Evolutionary conservation across 2,888 invertebrate species (phyloP).

Genomic region (Dicyrtomina minuta): DNA sequence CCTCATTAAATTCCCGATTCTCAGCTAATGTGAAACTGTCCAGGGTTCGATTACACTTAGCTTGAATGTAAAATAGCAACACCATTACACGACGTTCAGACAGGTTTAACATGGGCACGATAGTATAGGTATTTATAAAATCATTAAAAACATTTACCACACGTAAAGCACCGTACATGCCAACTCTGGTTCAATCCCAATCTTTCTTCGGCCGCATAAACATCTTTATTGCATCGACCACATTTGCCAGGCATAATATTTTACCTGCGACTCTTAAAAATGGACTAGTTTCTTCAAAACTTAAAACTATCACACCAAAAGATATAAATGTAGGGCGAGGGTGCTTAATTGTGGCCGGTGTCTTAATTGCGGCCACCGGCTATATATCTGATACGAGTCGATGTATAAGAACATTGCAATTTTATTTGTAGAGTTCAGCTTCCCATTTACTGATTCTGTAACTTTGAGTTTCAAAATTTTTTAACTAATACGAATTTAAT

Average conservation of each 20-base stretch:
- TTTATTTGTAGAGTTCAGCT: too few species aligned
- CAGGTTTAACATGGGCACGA: background rate
- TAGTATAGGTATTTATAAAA: background rate
- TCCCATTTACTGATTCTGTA: too few species aligned
- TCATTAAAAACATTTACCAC: slow-evolving; percentile 33
- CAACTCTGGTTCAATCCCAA: slow-evolving; percentile 37
- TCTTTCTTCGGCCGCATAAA: slow-evolving; percentile 42
- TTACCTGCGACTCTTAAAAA: slow-evolving; percentile 4
- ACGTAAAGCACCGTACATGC: slow-evolving; percentile 44
- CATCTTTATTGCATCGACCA: slow-evolving; percentile 38
- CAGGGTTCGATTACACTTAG: slow-evolving; percentile 37
- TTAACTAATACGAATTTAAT: too few species aligned
- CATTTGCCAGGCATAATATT: slow-evolving; percentile 40
- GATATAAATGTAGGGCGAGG: too few species aligned
- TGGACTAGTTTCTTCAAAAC: too few species aligned
- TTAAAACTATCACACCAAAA: too few species aligned
- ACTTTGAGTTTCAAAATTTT: too few species aligned
- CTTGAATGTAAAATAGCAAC: slow-evolving; percentile 19
- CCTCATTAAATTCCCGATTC: slow-evolving; percentile 35
- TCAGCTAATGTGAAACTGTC: slow-evolving; percentile 38
- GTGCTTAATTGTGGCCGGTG: too few species aligned
- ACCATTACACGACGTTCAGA: background rate
- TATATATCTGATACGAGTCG: too few species aligned
- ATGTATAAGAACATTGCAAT: too few species aligned
- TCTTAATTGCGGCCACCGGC: too few species aligned